Conservation (phyloP, 2,888 invertebrate genomes). For the Cephus pygmeus region DNA sequence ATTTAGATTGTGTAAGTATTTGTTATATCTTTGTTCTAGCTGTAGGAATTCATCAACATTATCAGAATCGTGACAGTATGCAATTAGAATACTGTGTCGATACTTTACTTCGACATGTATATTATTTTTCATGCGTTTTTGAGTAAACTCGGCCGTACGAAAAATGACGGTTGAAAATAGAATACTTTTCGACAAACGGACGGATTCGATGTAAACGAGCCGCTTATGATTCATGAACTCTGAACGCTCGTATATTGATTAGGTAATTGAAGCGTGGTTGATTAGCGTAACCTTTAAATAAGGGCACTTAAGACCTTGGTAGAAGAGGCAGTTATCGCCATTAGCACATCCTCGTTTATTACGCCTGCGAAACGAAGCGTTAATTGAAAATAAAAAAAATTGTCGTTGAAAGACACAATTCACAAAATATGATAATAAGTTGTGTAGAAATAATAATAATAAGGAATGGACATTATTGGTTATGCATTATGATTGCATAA, state of each 20-base stretch:
- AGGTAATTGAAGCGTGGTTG: conserved; percentile 21
- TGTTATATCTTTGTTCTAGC: not conserved
- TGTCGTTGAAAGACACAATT: not conserved
- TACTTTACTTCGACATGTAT: not conserved
- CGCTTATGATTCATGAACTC: conserved; percentile 1
- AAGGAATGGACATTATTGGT: not conserved
- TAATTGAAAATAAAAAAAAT: not conserved
- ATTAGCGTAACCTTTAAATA: conserved; percentile 21
- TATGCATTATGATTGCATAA: not conserved
- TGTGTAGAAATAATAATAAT: not conserved
- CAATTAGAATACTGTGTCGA: not conserved
- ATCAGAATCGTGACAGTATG: not conserved
- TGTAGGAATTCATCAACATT: not conserved
- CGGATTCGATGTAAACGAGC: not conserved
- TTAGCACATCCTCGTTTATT: not conserved
- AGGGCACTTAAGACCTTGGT: conserved; percentile 23
- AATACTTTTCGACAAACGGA: not conserved
- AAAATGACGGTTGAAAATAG: not conserved
- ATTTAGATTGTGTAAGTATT: not conserved
- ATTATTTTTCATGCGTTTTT: not conserved
- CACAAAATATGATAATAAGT: not conserved
- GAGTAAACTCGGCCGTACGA: not conserved
- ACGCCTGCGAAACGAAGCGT: not conserved
- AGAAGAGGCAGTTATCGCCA: not conserved
- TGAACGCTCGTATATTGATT: conserved; percentile 9